phyloP scores from a whole-genome alignment of 2,797 vertebrate species.

The Sebastes jordani region DNA sequence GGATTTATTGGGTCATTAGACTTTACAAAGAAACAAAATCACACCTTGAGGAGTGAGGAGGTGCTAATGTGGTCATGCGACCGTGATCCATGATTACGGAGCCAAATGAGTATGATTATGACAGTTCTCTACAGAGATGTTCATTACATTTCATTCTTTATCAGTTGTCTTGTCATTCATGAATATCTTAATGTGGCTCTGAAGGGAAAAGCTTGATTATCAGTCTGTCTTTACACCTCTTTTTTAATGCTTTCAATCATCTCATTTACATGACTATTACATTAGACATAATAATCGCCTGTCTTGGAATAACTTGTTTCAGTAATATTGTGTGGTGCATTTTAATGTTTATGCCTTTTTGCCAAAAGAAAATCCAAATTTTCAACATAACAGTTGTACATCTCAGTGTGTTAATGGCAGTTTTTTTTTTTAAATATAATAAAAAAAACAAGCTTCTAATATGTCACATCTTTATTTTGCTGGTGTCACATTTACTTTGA shows the following conservation, averaged over 20 bases:
- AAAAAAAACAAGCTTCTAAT: background rate
- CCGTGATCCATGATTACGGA: background rate
- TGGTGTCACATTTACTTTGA: slow-evolving; percentile 23
- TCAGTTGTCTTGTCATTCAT: background rate
- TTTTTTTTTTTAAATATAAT: background rate
- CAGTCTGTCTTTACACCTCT: background rate
- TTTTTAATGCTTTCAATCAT: background rate
- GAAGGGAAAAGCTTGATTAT: background rate
- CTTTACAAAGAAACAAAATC: background rate
- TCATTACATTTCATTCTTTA: background rate
- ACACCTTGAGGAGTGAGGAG: background rate
- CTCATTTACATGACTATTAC: background rate
- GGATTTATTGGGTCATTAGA: background rate
- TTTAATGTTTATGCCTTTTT: background rate
- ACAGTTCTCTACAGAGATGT: background rate
- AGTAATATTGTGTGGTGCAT: background rate
- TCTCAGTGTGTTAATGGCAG: background rate
- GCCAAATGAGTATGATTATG: background rate
- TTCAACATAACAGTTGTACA: background rate
- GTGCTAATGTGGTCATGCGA: background rate
- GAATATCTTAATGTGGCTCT: background rate
- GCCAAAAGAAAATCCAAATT: background rate
- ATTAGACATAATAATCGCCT: background rate
- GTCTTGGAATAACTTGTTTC: background rate
- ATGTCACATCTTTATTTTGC: background rate